These are phyloP conservation scores for Pomacea canaliculata DNA, from an alignment of 2,888 invertebrate genomes.

Conservation along the genomic window DNA sequence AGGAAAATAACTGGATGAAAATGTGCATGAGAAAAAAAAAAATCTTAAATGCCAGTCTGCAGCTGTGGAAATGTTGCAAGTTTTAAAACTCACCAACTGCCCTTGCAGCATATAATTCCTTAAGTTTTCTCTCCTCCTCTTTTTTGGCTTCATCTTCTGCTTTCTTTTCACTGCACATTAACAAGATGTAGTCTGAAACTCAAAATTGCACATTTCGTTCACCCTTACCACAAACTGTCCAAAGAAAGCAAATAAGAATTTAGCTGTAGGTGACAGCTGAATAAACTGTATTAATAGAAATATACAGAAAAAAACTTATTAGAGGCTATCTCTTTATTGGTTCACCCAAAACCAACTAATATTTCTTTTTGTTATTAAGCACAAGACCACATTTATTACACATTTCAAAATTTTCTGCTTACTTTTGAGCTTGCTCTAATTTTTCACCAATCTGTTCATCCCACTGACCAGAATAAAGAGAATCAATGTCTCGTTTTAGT, in stretches of 20 bases:
- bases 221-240: background rate
- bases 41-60: too few species aligned
- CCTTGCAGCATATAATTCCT: slow-evolving; percentile 70
- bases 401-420: slow-evolving; percentile 44
- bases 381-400: too few species aligned
- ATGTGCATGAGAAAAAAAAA: too few species aligned
- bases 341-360: too few species aligned
- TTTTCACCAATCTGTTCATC: slow-evolving; percentile 83
- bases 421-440: slow-evolving; percentile 81
- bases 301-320: too few species aligned
- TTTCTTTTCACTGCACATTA: slow-evolving; percentile 76
- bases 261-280: background rate
- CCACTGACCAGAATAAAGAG: slow-evolving; percentile 75
- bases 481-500: slow-evolving; percentile 77
- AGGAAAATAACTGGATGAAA: too few species aligned
- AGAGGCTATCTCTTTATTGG: too few species aligned
- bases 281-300: too few species aligned
- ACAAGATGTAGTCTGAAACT: background rate
- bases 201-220: too few species aligned
- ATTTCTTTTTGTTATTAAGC: too few species aligned
- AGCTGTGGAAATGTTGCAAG: too few species aligned
- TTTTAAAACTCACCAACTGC: slow-evolving; percentile 27
- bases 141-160: slow-evolving; percentile 76
- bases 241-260: slow-evolving; percentile 6
- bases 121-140: slow-evolving; percentile 77